Evolutionary conservation across 2,113 vertebrate genomes (phyloP).

Genomic region (Verasper variegatus): DNA sequence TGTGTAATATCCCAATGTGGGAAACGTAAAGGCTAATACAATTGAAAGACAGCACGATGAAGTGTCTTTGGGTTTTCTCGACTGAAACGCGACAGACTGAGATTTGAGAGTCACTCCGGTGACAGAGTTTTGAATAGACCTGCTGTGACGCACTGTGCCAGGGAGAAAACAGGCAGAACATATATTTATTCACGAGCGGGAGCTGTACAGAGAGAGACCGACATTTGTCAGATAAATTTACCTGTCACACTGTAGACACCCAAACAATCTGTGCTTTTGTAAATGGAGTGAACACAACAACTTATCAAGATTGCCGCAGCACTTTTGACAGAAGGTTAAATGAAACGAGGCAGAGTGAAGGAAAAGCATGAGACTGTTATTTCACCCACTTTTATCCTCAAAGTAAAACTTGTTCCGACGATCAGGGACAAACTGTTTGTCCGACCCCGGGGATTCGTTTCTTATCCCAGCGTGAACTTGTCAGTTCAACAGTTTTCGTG

Average conservation of each 20-base stretch:
- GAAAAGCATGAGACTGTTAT: slow-evolving; percentile 1
- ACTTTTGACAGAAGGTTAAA: slow-evolving; percentile 53
- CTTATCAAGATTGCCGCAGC: slow-evolving; percentile 49
- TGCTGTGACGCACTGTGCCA: slow-evolving; percentile 19
- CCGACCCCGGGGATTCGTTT: neutral
- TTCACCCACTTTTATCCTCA: neutral
- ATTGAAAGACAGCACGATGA: neutral
- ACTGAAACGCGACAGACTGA: neutral
- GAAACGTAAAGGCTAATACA: slow-evolving; percentile 3
- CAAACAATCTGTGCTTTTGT: slow-evolving; percentile 69
- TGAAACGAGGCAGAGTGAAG: slow-evolving; percentile 28
- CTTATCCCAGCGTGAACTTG: neutral
- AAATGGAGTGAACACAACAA: slow-evolving; percentile 55
- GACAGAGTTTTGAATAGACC: slow-evolving; percentile 4
- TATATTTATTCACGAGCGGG: slow-evolving; percentile 19
- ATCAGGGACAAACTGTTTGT: neutral
- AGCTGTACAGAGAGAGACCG: slow-evolving; percentile 34
- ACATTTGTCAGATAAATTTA: slow-evolving; percentile 69
- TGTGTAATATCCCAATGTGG: neutral
- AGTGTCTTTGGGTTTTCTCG: neutral
- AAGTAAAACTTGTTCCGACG: neutral
- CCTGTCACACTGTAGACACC: slow-evolving; percentile 67
- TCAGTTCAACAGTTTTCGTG: neutral
- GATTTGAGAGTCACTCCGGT: neutral
- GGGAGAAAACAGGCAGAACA: slow-evolving; percentile 16